phyloP scores from a whole-genome alignment of 2,797 vertebrate species.

The Babyrousa celebensis region DNA sequence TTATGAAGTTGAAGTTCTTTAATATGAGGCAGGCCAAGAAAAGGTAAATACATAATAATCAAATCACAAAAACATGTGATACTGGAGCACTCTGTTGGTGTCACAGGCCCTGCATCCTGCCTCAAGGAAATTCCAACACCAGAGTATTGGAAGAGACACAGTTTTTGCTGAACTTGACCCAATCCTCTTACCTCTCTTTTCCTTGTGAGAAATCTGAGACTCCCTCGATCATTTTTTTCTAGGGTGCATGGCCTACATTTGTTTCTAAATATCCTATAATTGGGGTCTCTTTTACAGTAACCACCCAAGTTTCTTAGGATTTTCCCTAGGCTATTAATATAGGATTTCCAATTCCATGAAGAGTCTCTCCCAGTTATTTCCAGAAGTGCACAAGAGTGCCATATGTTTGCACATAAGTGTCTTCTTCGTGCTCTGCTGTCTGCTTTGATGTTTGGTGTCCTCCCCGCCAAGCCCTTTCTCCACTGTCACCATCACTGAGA shows the following conservation, averaged over 20 bases:
- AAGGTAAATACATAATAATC: neutral
- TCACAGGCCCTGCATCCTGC: neutral
- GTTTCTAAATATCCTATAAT: neutral
- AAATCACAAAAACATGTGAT: neutral
- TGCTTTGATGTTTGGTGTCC: too few relatives aligned
- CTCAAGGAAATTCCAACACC: neutral
- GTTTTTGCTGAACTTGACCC: constrained; percentile 12
- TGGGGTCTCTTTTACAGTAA: neutral
- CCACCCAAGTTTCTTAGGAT: neutral
- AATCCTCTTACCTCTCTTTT: neutral
- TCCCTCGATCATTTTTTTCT: neutral
- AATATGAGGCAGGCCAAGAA: neutral
- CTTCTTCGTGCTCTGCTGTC: neutral
- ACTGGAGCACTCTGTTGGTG: neutral
- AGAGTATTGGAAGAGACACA: neutral
- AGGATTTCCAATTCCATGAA: neutral
- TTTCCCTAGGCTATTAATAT: neutral
- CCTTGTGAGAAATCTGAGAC: neutral
- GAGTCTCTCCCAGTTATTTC: neutral
- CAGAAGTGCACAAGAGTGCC: neutral
- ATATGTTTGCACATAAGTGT: rapidly evolving
- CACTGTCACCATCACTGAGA: rapidly evolving
- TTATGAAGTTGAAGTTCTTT: constrained; percentile 67
- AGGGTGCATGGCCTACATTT: rapidly evolving
- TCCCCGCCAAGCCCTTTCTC: neutral